Evolutionary conservation across 92 coral and sea anemone genomes (phyloP).

Genomic region (Phenganax marumi): DNA sequence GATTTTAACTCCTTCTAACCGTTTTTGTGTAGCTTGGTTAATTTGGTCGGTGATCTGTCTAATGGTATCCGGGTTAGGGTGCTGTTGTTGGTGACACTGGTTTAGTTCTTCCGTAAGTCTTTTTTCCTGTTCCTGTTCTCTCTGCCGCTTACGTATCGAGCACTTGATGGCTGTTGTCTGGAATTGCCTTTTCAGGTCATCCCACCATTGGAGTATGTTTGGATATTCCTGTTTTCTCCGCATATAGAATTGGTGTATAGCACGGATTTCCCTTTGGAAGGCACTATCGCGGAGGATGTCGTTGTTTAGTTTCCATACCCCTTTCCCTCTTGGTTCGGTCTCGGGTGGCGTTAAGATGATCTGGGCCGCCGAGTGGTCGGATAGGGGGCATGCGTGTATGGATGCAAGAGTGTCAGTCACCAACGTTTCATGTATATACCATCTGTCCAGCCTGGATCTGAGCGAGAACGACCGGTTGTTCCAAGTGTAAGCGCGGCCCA

Average conservation of each 20-base stretch:
- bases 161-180: constrained; percentile 21
- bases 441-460: not conserved
- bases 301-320: not conserved
- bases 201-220: constrained; percentile 46
- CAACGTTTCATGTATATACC: not conserved
- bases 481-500: not conserved
- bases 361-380: not conserved
- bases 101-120: not conserved
- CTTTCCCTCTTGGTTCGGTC: not conserved
- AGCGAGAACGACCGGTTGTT: not conserved
- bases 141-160: constrained; percentile 1
- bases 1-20: not conserved
- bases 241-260: not conserved
- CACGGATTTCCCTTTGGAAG: not conserved
- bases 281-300: not conserved
- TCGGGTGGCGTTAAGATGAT: not conserved
- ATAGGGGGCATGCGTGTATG: not conserved
- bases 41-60: not conserved
- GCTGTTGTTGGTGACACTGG: no score
- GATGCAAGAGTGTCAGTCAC: not conserved
- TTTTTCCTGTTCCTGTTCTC: not conserved
- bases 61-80: no score
- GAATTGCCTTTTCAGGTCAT: constrained; percentile 41
- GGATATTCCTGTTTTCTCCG: not conserved
- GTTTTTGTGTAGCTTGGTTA: not conserved